Evolutionary conservation across 2,888 invertebrate species (phyloP).

Genomic region (Rhabditoides inermis): DNA sequence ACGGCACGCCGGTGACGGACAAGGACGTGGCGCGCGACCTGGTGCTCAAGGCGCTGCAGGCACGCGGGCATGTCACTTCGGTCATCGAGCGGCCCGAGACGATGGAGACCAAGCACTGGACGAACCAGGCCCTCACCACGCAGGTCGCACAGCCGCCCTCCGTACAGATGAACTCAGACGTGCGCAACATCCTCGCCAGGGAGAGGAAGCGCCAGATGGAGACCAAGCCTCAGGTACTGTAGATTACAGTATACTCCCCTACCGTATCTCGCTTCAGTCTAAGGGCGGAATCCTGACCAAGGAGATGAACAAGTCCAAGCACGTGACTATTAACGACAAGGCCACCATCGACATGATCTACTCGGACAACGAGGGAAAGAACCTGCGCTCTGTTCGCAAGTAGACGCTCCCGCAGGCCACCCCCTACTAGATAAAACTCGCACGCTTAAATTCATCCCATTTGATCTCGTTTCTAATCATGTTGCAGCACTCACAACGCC

Average conservation of each 20-base stretch:
- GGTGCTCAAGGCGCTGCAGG: conserved; percentile 16
- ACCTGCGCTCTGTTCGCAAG: conserved; percentile 23
- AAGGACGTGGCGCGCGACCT: conserved; percentile 28
- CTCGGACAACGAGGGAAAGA: conserved; percentile 25
- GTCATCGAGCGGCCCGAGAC: conserved; percentile 25
- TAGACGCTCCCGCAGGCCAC: too few relatives aligned
- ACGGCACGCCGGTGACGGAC: conserved; percentile 24
- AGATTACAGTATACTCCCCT: too few relatives aligned
- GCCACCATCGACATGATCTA: conserved; percentile 17
- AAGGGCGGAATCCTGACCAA: too few relatives aligned
- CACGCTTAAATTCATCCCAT: too few relatives aligned
- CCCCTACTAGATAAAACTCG: too few relatives aligned
- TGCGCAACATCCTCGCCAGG: conserved; percentile 19
- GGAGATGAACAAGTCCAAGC: too few relatives aligned
- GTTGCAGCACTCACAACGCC: too few relatives aligned
- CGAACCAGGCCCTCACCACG: conserved; percentile 11
- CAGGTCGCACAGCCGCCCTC: conserved; percentile 19
- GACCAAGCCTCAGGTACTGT: too few relatives aligned
- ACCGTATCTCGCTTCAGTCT: too few relatives aligned
- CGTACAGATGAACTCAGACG: conserved; percentile 23
- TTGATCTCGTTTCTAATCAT: too few relatives aligned
- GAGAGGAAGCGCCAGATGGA: conserved; percentile 4
- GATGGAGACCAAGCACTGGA: conserved; percentile 23
- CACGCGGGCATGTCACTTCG: conserved; percentile 12
- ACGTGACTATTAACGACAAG: conserved; percentile 11